Base-by-base conservation (phyloP, 1,140 invertebrate species). In the Asbolus verrucosus region DNA sequence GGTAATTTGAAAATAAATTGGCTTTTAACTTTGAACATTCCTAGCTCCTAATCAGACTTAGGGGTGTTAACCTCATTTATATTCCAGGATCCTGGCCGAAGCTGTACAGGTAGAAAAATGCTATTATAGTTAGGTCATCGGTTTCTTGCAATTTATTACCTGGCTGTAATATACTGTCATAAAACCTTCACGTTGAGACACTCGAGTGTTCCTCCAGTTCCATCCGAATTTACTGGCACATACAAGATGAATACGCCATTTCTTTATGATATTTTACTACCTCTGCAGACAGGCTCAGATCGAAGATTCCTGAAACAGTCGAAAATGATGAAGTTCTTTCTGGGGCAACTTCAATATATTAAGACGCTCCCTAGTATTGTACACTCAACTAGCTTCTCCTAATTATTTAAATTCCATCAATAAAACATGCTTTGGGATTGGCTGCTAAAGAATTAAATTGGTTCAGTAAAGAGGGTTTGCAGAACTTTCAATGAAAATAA, bases 141-240 rank as follows among this genome's bases (percentile, higher is more conserved):
- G 46, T 54, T 46, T 13, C 21, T 54, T 31, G 46, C 46, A 54
- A 54, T 54, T 54, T 54, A 54, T 54, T 54, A 54, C 46, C 46
- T 54, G 46, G n/a, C 9, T 54, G 46, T 54, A 54, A 54, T 54
- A 54, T 27, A 9, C 46, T 27, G 46, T 54, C 46, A 54, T 54
- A 54, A 54, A 54, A 54, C 19, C 46, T 54, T 54, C 46, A 27
- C 21, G 27, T 27, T 54, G 46, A 54, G 18, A 54, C n/a, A 46
- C n/a, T 30, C 46, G 46, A 30, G 33, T 36, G n/a, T n/a, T 54
- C 43, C 19, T 50, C 18, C 43, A 15, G 18, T 54, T 54, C 27
- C 21, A 6, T 3, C 19, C 46, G 21, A 54, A 54, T 54, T 54
- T 54, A 54, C 46, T 19, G 11, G 46, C 21, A 13, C 11, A 6